These are phyloP conservation scores for Ectropis crepuscularia DNA, from an alignment of 2,888 invertebrate species.

Conservation along the genomic window DNA sequence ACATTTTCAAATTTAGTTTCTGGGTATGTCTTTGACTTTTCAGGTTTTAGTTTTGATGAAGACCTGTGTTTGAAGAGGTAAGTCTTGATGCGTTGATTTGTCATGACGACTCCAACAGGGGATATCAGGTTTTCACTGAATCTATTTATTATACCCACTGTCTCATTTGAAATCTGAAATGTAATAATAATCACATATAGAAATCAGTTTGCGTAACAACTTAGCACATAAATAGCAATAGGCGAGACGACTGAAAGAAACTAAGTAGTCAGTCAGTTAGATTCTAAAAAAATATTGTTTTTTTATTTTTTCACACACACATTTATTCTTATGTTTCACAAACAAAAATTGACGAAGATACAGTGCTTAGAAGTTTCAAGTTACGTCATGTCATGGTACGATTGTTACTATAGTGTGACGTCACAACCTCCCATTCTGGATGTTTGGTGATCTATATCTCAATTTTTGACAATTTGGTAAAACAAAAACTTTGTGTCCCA, in stretches of 20 bases:
- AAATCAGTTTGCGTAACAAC: not conserved
- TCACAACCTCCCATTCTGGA: too few species aligned
- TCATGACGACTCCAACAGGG: conserved; percentile 48
- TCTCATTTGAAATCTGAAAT: conserved; percentile 53
- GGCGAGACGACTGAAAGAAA: not conserved
- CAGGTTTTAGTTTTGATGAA: conserved; percentile 8
- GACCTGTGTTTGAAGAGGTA: conserved; percentile 45
- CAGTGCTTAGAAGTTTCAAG: too few species aligned
- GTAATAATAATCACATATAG: not conserved
- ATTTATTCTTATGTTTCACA: too few species aligned
- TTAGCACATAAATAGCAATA: not conserved
- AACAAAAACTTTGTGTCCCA: too few species aligned
- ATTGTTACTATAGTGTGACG: too few species aligned
- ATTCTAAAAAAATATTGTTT: too few species aligned
- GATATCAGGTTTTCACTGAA: conserved; percentile 50
- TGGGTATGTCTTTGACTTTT: conserved; percentile 24
- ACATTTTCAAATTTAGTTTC: conserved; percentile 38
- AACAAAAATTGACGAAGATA: too few species aligned
- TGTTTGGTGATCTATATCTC: too few species aligned
- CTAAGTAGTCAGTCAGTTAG: too few species aligned
- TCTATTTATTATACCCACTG: conserved; percentile 56
- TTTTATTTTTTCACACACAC: too few species aligned
- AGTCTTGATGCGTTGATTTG: conserved; percentile 49
- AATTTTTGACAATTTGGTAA: too few species aligned
- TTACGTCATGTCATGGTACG: too few species aligned